Evolutionary conservation across 2,888 invertebrate genomes (phyloP).

Genomic region (Ectobius pallidus): DNA sequence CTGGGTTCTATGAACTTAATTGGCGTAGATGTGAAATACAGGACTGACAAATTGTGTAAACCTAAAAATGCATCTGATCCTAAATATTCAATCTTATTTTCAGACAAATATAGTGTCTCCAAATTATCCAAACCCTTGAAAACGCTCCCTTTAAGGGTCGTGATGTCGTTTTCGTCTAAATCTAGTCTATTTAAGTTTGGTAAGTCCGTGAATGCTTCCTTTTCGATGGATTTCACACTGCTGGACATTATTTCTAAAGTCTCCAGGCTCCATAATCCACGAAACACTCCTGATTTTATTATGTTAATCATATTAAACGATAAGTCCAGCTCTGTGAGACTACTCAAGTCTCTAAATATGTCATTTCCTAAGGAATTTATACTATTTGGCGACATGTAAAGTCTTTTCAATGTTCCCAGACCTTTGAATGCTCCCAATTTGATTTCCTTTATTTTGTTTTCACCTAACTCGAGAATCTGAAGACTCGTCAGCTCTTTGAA

Average conservation of each 20-base stretch:
- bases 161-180: background rate
- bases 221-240: background rate
- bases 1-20: background rate
- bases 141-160: background rate
- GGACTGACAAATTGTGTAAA: background rate
- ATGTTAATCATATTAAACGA: background rate
- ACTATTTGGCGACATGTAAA: background rate
- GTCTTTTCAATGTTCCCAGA: background rate
- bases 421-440: background rate
- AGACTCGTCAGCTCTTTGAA: conserved; percentile 1
- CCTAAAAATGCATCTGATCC: background rate
- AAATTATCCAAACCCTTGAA: background rate
- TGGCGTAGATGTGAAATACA: background rate
- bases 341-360: background rate
- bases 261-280: background rate
- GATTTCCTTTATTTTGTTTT: background rate
- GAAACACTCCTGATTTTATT: background rate
- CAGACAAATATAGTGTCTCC: background rate
- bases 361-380: background rate
- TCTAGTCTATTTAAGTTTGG: background rate
- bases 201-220: background rate
- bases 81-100: background rate
- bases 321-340: background rate
- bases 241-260: background rate
- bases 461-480: background rate